Conservation (phyloP, 2,888 invertebrate genomes). For the Cantharis nigra region DNA sequence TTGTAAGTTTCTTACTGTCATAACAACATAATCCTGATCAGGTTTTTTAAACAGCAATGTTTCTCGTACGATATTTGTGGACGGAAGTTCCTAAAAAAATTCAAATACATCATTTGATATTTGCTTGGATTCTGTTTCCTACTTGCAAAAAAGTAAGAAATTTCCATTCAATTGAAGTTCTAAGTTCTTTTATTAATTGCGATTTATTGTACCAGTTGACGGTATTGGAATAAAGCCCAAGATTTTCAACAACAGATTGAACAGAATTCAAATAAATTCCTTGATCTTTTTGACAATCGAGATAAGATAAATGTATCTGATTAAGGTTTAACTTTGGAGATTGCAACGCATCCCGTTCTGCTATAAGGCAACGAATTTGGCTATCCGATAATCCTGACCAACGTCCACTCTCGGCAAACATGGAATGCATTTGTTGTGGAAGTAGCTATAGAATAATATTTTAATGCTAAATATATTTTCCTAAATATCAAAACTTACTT, state of each 20-base stretch:
- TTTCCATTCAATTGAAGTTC: conserved; percentile 36
- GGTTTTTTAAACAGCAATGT: conserved; percentile 19
- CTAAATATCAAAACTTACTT: conserved; percentile 17
- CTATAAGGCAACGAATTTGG: conserved; percentile 36
- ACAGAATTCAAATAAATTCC: conserved; percentile 35
- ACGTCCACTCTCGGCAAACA: conserved; percentile 22
- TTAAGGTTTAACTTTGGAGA: conserved; percentile 32
- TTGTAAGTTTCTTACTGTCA: conserved; percentile 34
- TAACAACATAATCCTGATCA: neutral
- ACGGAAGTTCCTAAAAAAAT: conserved; percentile 26
- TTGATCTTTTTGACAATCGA: conserved; percentile 35
- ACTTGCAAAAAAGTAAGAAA: conserved; percentile 35
- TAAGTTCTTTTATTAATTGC: conserved; percentile 25
- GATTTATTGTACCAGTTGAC: conserved; percentile 6
- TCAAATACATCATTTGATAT: neutral
- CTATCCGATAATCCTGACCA: conserved; percentile 36
- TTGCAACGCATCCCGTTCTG: conserved; percentile 24
- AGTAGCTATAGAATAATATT: conserved; percentile 35
- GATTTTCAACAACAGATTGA: conserved; percentile 31
- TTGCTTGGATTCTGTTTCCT: conserved; percentile 4
- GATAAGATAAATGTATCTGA: conserved; percentile 32
- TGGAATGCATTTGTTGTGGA: conserved; percentile 33
- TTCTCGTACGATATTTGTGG: conserved; percentile 22
- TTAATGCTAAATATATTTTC: neutral
- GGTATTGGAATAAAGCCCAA: conserved; percentile 29